These are phyloP conservation scores for Aegypius monachus DNA, from an alignment of 2,113 vertebrate species.

Conservation along the genomic window DNA sequence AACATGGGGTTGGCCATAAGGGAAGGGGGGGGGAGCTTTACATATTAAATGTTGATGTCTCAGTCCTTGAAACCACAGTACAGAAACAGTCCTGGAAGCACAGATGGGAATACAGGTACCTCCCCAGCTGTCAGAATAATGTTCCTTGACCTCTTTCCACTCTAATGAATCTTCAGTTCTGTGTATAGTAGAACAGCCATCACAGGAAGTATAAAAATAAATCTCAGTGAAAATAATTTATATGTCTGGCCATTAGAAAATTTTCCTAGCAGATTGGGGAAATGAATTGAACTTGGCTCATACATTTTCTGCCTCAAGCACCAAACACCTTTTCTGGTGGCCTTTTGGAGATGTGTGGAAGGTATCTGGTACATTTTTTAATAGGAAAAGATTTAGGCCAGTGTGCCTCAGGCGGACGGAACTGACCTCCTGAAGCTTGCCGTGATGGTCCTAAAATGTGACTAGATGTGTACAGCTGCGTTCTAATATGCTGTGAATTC, in stretches of 20 bases:
- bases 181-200: neutral
- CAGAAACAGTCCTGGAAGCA: neutral
- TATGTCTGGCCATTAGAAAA: neutral
- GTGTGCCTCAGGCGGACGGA: neutral
- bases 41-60: neutral
- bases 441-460: neutral
- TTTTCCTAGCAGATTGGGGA: neutral
- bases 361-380: neutral
- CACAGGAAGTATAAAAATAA: neutral
- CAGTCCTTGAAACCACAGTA: neutral
- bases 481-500: neutral
- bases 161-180: conserved; percentile 8
- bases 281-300: neutral
- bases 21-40: neutral
- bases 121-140: conserved; percentile 20
- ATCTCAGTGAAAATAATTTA: neutral
- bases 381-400: neutral
- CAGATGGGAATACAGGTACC: conserved; percentile 13
- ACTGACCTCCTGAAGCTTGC: neutral
- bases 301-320: neutral
- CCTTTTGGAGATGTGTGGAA: neutral
- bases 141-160: conserved; percentile 2
- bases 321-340: neutral
- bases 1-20: neutral
- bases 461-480: neutral